Evolutionary conservation across 2,888 invertebrate genomes (phyloP).

Genomic region (Perdita meconis): DNA sequence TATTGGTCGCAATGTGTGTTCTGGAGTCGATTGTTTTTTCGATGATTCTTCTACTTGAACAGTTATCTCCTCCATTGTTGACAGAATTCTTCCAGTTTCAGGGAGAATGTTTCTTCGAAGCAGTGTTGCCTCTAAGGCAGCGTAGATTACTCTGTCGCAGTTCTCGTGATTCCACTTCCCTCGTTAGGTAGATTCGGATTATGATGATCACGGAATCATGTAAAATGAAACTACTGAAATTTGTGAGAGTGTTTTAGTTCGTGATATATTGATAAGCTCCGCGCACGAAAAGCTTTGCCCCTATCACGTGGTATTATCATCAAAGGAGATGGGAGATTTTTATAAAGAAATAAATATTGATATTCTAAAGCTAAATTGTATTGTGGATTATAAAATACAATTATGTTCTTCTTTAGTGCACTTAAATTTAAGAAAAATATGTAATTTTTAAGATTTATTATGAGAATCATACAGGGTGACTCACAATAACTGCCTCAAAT

Average conservation of each 20-base stretch:
- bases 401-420: too few relatives aligned
- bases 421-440: too few relatives aligned
- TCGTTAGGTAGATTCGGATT: slow-evolving; percentile 10
- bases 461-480: too few relatives aligned
- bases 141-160: background rate
- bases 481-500: too few relatives aligned
- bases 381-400: too few relatives aligned
- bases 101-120: background rate
- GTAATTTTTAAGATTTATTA: too few relatives aligned
- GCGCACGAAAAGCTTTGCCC: background rate
- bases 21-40: slow-evolving; percentile 53
- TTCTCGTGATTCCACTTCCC: background rate
- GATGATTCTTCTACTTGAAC: slow-evolving; percentile 66
- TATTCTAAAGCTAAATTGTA: too few relatives aligned
- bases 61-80: slow-evolving; percentile 65
- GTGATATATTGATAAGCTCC: background rate
- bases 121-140: background rate
- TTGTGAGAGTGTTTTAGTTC: background rate
- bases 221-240: slow-evolving; percentile 21
- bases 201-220: slow-evolving; percentile 19
- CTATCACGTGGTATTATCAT: too few relatives aligned
- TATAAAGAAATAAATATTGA: too few relatives aligned
- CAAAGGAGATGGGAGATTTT: too few relatives aligned
- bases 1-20: slow-evolving; percentile 68
- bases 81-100: background rate